Conservation (phyloP, 2,888 invertebrate species). For the Tipula unca region DNA sequence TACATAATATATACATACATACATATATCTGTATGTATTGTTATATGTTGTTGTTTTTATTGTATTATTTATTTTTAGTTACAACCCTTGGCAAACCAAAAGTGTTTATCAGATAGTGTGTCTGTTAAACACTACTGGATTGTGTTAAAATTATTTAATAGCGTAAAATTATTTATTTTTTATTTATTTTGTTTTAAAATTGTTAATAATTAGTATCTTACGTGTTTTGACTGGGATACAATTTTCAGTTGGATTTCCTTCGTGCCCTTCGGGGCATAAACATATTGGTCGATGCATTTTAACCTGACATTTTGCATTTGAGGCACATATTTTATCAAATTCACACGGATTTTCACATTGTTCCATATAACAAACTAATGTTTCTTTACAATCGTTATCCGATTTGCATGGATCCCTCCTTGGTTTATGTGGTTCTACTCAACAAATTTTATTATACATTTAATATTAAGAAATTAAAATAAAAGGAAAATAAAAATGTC, state of each 20-base stretch:
- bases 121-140: slow-evolving; percentile 26
- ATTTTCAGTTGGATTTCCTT: slow-evolving; percentile 73
- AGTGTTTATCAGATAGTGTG: not conserved
- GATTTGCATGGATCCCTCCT: slow-evolving; percentile 62
- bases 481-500: not conserved
- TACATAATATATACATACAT: too few species aligned
- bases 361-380: slow-evolving; percentile 74
- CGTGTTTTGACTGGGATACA: slow-evolving; percentile 67
- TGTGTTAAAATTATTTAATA: slow-evolving; percentile 25
- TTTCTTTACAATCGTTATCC: slow-evolving; percentile 75
- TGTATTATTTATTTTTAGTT: not conserved
- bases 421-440: slow-evolving; percentile 60
- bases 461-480: not conserved
- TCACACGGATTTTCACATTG: slow-evolving; percentile 77
- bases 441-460: slow-evolving; percentile 17
- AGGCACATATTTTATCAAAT: slow-evolving; percentile 67
- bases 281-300: slow-evolving; percentile 78
- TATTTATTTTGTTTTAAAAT: not conserved
- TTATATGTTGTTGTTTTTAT: slow-evolving; percentile 3
- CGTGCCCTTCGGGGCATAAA: slow-evolving; percentile 69
- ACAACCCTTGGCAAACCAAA: not conserved
- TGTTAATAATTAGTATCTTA: slow-evolving; percentile 46
- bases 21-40: not conserved
- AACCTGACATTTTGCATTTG: slow-evolving; percentile 67
- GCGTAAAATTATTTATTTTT: not conserved